phyloP scores from a whole-genome alignment of 2,113 vertebrate genomes.

The Montifringilla adamsi region DNA sequence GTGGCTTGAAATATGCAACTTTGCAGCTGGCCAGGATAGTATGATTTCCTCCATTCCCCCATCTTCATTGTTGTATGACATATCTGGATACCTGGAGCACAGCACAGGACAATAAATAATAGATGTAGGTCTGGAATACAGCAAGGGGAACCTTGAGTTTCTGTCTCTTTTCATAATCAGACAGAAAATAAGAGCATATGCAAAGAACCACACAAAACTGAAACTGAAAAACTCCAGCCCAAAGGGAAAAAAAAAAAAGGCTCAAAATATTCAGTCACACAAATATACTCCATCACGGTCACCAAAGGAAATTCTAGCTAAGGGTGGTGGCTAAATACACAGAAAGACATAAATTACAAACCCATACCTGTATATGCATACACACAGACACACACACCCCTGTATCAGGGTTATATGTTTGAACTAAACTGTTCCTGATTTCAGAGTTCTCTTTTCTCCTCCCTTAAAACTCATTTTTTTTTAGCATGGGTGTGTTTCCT shows the following conservation, averaged over 20 bases:
- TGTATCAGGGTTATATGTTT: not conserved
- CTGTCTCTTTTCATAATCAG: not conserved
- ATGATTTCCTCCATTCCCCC: not conserved
- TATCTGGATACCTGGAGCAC: not conserved
- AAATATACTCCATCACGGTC: not conserved
- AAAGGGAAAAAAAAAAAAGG: not conserved
- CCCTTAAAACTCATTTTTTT: not conserved
- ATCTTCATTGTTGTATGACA: not conserved
- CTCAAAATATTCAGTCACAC: not conserved
- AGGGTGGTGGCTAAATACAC: not conserved
- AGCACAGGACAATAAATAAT: not conserved
- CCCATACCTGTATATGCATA: not conserved
- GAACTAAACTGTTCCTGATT: not conserved
- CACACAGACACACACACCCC: not conserved
- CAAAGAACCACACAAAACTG: not conserved
- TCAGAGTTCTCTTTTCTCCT: not conserved
- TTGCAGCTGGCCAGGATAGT: not conserved
- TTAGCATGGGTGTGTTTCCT: not conserved
- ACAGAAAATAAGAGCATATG: fast-evolving
- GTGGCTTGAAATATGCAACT: not conserved
- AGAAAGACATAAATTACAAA: not conserved
- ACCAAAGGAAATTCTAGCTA: not conserved
- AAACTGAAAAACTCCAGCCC: not conserved
- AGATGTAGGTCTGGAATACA: not conserved
- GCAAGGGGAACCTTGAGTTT: not conserved